phyloP scores from a whole-genome alignment of 2,888 invertebrate species.

The Andrena bucephala region DNA sequence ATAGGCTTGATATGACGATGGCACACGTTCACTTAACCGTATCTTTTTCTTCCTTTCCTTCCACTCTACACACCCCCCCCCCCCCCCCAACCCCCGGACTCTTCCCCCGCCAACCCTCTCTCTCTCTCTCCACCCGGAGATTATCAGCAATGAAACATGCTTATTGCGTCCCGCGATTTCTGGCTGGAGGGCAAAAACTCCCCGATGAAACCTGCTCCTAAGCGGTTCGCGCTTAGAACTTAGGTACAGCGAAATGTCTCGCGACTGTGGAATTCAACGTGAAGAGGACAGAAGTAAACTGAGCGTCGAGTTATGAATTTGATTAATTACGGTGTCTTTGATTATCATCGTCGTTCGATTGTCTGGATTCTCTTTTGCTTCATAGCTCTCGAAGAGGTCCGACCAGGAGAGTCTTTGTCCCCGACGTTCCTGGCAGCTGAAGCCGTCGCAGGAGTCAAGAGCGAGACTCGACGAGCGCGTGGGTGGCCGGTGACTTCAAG shows the following conservation, averaged over 20 bases:
- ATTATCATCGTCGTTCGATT: slow-evolving; percentile 45
- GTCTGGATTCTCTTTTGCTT: slow-evolving; percentile 35
- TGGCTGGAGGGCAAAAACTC: slow-evolving; percentile 13
- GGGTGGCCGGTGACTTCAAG: background rate
- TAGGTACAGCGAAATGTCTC: background rate
- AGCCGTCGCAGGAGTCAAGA: background rate
- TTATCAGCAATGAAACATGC: background rate
- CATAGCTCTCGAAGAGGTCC: slow-evolving; percentile 2
- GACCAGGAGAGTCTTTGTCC: slow-evolving; percentile 13
- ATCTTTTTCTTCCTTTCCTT: slow-evolving; percentile 45
- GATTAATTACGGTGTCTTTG: background rate
- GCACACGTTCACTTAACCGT: slow-evolving; percentile 76
- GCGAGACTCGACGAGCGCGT: background rate
- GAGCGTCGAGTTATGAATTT: too few relatives aligned
- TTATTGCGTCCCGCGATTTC: background rate
- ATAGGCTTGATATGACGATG: slow-evolving; percentile 85
- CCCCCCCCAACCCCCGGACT: too few relatives aligned
- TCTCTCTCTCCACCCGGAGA: slow-evolving; percentile 20
- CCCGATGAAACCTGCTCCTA: background rate
- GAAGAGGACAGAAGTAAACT: too few relatives aligned
- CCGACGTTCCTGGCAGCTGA: background rate
- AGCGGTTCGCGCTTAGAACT: background rate
- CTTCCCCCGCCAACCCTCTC: slow-evolving; percentile 21
- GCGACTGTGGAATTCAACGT: background rate
- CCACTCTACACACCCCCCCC: slow-evolving; percentile 29